Conservation (phyloP, 92 coral and sea anemone species). For the Virgularia gustaviana region DNA sequence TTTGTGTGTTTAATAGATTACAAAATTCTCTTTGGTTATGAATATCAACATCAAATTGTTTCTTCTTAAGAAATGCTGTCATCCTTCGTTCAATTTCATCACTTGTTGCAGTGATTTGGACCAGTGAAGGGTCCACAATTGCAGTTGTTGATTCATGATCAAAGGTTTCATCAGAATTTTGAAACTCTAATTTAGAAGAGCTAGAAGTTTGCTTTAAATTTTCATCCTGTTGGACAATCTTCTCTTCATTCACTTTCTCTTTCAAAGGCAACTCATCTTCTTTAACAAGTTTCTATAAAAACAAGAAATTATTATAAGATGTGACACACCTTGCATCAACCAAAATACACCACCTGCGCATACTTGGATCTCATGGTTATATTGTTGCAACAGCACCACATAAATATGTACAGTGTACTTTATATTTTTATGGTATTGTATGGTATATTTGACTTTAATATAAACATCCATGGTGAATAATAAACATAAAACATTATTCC, state of each 20-base stretch:
- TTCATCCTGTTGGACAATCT: constrained; percentile 13
- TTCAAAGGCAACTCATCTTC: constrained; percentile 7
- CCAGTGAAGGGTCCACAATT: constrained; percentile 62
- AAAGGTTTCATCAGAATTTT: neutral
- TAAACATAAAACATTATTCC: too few species aligned
- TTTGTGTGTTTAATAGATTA: constrained; percentile 59
- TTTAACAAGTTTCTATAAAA: neutral
- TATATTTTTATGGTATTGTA: too few species aligned
- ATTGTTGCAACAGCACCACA: too few species aligned
- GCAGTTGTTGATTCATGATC: constrained; percentile 10
- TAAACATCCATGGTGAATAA: too few species aligned
- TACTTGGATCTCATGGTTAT: too few species aligned
- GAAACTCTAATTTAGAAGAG: neutral
- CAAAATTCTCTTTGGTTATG: constrained; percentile 90
- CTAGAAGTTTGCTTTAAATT: constrained; percentile 12
- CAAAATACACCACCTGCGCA: too few species aligned
- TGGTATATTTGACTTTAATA: too few species aligned
- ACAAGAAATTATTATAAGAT: too few species aligned
- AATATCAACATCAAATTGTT: constrained; percentile 79
- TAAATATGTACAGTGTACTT: too few species aligned
- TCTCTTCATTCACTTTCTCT: too few species aligned
- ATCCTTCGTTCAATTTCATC: constrained; percentile 89
- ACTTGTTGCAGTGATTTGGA: constrained; percentile 82
- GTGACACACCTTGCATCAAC: too few species aligned
- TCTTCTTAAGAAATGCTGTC: constrained; percentile 78